Conservation (phyloP, 2,113 vertebrate species). For the Catharus fuscescens region DNA sequence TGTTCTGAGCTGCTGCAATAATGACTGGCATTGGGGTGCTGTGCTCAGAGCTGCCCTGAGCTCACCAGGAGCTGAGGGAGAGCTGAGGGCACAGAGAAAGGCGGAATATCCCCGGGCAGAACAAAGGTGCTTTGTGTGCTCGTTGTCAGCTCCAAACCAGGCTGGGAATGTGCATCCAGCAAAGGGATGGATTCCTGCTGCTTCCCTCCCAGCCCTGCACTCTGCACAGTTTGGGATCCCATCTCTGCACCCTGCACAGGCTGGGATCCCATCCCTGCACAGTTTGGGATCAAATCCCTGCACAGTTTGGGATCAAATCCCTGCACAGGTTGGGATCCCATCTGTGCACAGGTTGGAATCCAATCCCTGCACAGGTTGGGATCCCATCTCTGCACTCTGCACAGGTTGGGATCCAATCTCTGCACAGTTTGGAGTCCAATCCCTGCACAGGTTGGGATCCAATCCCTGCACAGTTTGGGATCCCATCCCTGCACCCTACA, state of each 20-base stretch:
- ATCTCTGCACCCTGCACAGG: neutral
- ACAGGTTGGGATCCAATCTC: no score
- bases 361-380: no score
- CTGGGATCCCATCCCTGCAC: neutral
- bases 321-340: no score
- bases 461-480: no score
- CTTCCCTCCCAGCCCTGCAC: neutral
- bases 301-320: neutral
- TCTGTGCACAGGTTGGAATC: neutral
- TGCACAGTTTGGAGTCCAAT: no score
- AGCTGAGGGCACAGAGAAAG: neutral
- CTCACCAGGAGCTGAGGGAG: neutral
- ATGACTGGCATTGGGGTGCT: neutral
- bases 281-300: neutral
- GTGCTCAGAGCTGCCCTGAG: neutral
- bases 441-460: no score
- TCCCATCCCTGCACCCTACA: no score
- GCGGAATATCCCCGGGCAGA: neutral
- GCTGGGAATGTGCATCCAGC: neutral
- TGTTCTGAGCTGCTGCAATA: neutral
- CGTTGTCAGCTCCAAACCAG: neutral
- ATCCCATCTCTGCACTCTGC: no score
- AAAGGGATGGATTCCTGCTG: no score
- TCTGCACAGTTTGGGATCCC: neutral
- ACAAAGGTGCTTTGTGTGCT: conserved; percentile 31